phyloP scores from a whole-genome alignment of 2,113 vertebrate species.

The Morone chrysops region DNA sequence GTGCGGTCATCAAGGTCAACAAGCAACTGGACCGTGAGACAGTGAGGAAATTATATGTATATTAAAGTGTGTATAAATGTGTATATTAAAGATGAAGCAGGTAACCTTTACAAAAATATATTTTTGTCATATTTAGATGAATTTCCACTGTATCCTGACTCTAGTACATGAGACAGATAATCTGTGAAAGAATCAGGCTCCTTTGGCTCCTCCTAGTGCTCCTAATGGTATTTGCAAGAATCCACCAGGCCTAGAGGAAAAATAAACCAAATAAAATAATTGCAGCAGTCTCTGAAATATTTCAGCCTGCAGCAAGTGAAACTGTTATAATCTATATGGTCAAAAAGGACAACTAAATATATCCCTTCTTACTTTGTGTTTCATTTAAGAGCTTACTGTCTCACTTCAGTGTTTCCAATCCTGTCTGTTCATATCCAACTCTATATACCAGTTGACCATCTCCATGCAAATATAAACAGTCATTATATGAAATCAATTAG shows the following conservation, averaged over 20 bases:
- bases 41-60: conserved; percentile 81
- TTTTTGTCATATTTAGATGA: no score
- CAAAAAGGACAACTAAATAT: background rate
- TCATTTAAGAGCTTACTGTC: background rate
- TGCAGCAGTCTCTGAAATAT: background rate
- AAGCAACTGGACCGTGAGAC: conserved; percentile 95
- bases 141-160: no score
- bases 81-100: no score
- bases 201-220: no score
- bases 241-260: no score
- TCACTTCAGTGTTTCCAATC: background rate
- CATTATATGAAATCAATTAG: background rate
- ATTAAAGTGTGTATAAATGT: no score
- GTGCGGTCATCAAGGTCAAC: conserved; percentile 93
- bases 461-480: background rate
- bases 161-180: no score
- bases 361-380: background rate
- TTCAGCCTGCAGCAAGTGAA: no score
- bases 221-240: no score
- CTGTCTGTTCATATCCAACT: background rate
- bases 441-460: background rate
- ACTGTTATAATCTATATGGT: background rate
- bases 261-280: background rate
- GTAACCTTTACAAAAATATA: no score
- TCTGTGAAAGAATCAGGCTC: no score